Evolutionary conservation across 2,888 invertebrate genomes (phyloP), one percentile per base, ranked within the genome.

Genomic region (Leucophora obtusa): DNA sequence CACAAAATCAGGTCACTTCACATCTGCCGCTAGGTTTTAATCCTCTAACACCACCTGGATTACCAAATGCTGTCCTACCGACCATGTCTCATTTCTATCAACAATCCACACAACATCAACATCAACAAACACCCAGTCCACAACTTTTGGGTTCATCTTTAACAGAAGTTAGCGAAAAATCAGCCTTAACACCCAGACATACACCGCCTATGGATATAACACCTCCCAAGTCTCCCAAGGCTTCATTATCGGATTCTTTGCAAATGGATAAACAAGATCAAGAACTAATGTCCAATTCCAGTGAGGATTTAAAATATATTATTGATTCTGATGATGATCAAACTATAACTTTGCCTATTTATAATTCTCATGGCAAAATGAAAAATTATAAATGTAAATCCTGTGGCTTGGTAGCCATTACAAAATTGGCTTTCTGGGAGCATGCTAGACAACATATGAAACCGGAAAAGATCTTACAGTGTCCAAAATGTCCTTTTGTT

Each of bases 301-400:
- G 89, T 68, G 89, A 89, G 71, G 89, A 89, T 63, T 85, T 87
- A 82, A 88, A 89, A 35, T 89, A 87, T 56, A 82, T 87, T 70
- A 85, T 75, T 21, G 89, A 90, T 63, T 87, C 88, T n/a, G 89
- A 89, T 51, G 88, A 89, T 17, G 89, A 89, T 43, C 89, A 89
- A 33, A 79, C 78, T 15, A 92, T 93, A 10, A 92, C 92, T 6
- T 91, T 91, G 84, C 93, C 92, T 66, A 91, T 88, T 79, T 89
- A 88, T 76, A 91, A 90, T 71, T 90, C 90, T 1, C 90, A 96
- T 84, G 96, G 96, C 15, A 96, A 96, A 91, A 93, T 96, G 17
- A 98, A 98, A 91, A 94, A 94, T 0, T 96, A 96, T 90, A 95
- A 95, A 87, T 99, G 99, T 91, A 98, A 98, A 87, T 96, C 97